Evolutionary conservation across 2,888 invertebrate genomes (phyloP).

Genomic region (Eupelmus urozonus): DNA sequence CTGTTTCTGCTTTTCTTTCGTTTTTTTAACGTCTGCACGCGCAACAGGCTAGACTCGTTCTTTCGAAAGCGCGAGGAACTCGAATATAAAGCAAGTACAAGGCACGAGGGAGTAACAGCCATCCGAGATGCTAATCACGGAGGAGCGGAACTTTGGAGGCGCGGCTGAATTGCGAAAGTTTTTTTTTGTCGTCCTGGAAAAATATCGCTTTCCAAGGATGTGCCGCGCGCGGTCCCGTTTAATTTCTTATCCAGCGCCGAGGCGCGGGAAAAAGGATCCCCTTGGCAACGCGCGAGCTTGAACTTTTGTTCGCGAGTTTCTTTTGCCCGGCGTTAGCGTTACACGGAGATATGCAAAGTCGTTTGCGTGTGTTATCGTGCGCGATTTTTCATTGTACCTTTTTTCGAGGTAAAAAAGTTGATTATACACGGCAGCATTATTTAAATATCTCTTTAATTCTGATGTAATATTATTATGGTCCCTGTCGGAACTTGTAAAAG

Average conservation of each 20-base stretch:
- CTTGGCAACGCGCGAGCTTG: background rate
- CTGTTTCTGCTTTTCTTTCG: too few species aligned
- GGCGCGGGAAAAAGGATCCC: background rate
- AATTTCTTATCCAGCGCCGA: conserved; percentile 10
- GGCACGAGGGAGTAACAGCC: conserved; percentile 13
- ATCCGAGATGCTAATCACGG: conserved; percentile 44
- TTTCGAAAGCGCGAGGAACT: background rate
- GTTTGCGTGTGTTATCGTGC: background rate
- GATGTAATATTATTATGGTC: too few species aligned
- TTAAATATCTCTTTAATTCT: too few species aligned
- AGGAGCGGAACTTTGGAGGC: conserved; percentile 16
- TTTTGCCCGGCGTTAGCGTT: too few species aligned
- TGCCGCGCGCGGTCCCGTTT: conserved; percentile 5
- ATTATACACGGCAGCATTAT: too few species aligned
- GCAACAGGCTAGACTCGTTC: too few species aligned
- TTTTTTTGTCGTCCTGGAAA: background rate
- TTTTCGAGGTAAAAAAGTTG: too few species aligned
- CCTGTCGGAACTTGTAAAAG: too few species aligned
- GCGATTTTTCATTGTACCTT: background rate
- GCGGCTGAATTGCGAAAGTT: conserved; percentile 34
- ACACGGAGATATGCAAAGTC: background rate
- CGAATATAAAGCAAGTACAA: conserved; percentile 18
- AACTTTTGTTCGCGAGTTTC: too few species aligned
- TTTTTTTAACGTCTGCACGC: too few species aligned
- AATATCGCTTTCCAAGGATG: conserved; percentile 27